phyloP scores from a whole-genome alignment of 2,797 vertebrate species.

The Neosilurus mollespiculum region DNA sequence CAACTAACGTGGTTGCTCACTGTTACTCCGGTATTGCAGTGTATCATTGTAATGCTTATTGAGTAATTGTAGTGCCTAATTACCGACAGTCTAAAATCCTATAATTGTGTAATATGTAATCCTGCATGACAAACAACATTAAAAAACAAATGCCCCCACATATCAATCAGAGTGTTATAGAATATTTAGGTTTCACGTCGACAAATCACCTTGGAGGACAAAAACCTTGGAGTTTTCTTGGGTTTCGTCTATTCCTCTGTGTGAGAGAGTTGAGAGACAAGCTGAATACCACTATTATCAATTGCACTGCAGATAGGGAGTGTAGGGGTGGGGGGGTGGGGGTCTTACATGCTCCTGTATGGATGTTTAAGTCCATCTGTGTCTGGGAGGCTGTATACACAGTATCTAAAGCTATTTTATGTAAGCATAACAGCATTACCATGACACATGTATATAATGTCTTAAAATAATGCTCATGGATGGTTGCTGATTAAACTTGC shows the following conservation, averaged over 20 bases:
- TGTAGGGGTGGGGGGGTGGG: not conserved
- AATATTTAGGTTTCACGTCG: slow-evolving; percentile 29
- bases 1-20: not conserved
- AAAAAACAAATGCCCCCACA: not conserved
- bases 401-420: not conserved
- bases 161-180: not conserved
- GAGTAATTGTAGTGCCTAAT: not conserved
- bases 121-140: not conserved
- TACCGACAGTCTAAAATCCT: not conserved
- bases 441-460: not conserved
- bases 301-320: slow-evolving; percentile 20
- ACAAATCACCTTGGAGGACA: too few species aligned
- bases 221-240: not conserved
- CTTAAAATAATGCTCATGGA: not conserved
- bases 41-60: not conserved
- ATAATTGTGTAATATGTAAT: not conserved
- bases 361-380: slow-evolving; percentile 24
- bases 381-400: slow-evolving; percentile 5
- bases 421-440: not conserved
- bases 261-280: not conserved
- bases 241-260: too few species aligned
- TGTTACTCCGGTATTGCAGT: not conserved
- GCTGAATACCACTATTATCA: slow-evolving; percentile 22
- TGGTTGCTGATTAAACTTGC: not conserved
- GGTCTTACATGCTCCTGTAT: slow-evolving; percentile 23